phyloP scores from a whole-genome alignment of 2,113 vertebrate species.

The Actenoides hombroni region DNA sequence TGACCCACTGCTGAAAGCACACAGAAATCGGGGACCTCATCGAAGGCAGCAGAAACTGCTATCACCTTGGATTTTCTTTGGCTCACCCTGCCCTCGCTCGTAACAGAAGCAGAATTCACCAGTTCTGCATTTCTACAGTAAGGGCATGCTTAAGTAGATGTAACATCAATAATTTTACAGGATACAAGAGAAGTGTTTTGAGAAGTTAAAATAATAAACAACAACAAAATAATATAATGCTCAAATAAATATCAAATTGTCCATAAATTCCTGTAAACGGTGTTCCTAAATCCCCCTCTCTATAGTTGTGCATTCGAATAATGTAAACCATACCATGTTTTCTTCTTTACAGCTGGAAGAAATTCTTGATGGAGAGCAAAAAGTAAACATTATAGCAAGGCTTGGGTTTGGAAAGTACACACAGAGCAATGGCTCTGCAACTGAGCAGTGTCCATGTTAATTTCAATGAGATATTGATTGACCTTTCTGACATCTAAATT shows the following conservation, averaged over 20 bases:
- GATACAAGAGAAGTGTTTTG: neutral
- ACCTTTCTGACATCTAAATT: neutral
- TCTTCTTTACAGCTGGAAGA: slow-evolving; percentile 7
- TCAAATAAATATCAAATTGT: neutral
- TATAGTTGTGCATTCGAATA: neutral
- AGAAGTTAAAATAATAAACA: neutral
- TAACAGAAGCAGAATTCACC: neutral
- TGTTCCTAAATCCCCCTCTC: neutral
- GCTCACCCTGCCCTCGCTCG: neutral
- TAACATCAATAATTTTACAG: neutral
- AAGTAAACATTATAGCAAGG: neutral
- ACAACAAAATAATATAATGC: neutral
- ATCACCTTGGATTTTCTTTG: neutral
- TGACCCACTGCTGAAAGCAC: neutral
- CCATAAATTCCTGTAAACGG: neutral
- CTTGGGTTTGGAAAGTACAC: neutral
- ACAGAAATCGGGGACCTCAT: neutral
- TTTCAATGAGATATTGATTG: slow-evolving; percentile 1
- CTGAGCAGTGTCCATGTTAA: neutral
- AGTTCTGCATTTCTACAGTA: neutral
- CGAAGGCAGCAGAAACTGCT: neutral
- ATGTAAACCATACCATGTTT: neutral
- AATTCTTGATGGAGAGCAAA: neutral
- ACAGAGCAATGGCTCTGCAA: neutral
- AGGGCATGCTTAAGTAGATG: neutral